phyloP scores from a whole-genome alignment of 2,113 vertebrate species.

The Oreochromis spilurus region DNA sequence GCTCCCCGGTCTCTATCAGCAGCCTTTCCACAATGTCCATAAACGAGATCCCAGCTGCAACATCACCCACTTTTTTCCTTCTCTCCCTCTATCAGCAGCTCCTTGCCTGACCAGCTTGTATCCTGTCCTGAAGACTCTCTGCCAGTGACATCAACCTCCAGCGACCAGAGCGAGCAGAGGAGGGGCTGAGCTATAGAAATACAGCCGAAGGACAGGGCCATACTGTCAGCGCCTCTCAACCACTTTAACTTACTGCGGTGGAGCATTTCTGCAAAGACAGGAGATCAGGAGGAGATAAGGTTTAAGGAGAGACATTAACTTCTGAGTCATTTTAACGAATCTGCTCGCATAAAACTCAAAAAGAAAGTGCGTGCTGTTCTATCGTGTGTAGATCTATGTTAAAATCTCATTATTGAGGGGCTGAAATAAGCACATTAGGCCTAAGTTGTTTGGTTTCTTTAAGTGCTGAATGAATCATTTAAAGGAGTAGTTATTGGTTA shows the following conservation, averaged over 20 bases:
- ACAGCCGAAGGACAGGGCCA: not conserved
- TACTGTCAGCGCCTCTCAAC: not conserved
- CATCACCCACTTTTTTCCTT: constrained; percentile 50
- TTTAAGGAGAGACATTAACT: not conserved
- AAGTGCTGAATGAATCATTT: not conserved
- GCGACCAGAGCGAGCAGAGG: constrained; percentile 31
- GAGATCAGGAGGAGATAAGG: fast-evolving
- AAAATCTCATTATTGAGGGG: not conserved
- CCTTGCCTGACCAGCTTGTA: constrained; percentile 20
- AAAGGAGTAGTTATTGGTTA: not conserved
- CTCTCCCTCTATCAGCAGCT: not conserved
- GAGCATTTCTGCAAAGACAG: not conserved
- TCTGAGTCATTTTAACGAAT: not conserved
- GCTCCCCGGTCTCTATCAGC: constrained; percentile 35
- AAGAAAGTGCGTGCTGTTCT: not conserved
- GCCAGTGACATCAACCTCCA: constrained; percentile 54
- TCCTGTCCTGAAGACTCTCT: constrained; percentile 62
- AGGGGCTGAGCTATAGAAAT: constrained; percentile 41
- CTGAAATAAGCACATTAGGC: not conserved
- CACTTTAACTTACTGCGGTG: not conserved
- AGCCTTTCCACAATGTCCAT: constrained; percentile 45
- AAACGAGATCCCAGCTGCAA: constrained; percentile 33
- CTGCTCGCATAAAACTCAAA: not conserved
- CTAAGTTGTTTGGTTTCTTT: constrained; percentile 7
- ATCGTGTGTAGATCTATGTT: not conserved